Conservation (phyloP, 2,113 vertebrate genomes). For the Mormyrus iriodes region DNA sequence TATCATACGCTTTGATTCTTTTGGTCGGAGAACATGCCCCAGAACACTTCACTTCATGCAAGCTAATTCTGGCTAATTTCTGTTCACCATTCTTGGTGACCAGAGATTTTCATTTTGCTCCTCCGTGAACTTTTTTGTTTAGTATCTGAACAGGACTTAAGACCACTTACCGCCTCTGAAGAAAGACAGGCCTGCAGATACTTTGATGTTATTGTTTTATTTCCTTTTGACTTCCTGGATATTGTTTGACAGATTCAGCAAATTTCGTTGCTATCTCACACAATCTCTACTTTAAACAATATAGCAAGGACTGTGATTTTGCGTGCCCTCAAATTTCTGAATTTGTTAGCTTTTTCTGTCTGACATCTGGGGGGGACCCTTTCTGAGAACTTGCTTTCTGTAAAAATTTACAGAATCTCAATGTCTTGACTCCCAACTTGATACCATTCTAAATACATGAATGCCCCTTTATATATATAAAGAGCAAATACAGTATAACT, state of each 20-base stretch:
- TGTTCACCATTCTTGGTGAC: not conserved
- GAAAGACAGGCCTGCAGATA: not conserved
- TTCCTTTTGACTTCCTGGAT: not conserved
- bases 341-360: not conserved
- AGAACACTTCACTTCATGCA: not conserved
- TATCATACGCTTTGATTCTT: not conserved
- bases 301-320: not conserved
- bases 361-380: not conserved
- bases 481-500: not conserved
- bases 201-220: not conserved
- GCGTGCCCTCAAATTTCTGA: not conserved
- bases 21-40: not conserved
- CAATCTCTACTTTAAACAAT: not conserved
- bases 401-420: not conserved
- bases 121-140: not conserved
- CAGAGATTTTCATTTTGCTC: not conserved
- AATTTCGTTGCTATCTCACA: not conserved
- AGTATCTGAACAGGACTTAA: not conserved
- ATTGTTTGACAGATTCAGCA: not conserved
- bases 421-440: not conserved
- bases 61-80: not conserved
- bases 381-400: not conserved
- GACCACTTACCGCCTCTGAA: not conserved
- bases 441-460: not conserved
- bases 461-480: not conserved